phyloP scores from a whole-genome alignment of 2,888 invertebrate genomes.

The Leucoma salicis region DNA sequence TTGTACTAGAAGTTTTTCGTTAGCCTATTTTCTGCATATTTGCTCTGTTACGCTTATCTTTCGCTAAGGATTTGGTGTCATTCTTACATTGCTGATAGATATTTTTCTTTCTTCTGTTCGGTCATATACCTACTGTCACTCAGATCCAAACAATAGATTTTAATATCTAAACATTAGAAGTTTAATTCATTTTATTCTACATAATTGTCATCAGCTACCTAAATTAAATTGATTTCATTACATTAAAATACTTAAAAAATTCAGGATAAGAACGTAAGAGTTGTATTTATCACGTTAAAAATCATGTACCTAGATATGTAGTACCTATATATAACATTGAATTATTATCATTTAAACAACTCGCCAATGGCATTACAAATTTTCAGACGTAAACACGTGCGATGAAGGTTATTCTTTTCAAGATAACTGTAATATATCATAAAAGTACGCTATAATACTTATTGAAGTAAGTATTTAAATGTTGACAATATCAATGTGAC shows the following conservation, averaged over 20 bases:
- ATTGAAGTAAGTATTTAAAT: neutral
- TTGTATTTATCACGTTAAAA: conserved; percentile 4
- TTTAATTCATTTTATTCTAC: too few relatives aligned
- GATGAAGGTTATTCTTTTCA: conserved; percentile 3
- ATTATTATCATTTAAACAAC: neutral
- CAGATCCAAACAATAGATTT: too few relatives aligned
- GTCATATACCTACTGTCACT: too few relatives aligned
- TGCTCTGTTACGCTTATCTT: too few relatives aligned
- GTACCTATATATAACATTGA: conserved; percentile 1
- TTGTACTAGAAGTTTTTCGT: too few relatives aligned
- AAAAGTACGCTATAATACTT: neutral
- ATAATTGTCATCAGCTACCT: too few relatives aligned
- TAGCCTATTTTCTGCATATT: too few relatives aligned
- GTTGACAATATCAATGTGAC: neutral
- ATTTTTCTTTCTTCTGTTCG: too few relatives aligned
- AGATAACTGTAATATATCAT: conserved; percentile 7
- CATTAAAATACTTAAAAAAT: neutral
- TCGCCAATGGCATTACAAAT: conserved; percentile 1
- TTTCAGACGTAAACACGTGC: conserved; percentile 5
- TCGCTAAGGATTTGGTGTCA: too few relatives aligned
- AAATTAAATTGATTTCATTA: neutral
- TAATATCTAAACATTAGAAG: too few relatives aligned
- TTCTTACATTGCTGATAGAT: too few relatives aligned
- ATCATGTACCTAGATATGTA: too few relatives aligned
- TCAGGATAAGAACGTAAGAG: conserved; percentile 7